phyloP scores from a whole-genome alignment of 2,113 vertebrate genomes.

The Uropsilus gracilis region DNA sequence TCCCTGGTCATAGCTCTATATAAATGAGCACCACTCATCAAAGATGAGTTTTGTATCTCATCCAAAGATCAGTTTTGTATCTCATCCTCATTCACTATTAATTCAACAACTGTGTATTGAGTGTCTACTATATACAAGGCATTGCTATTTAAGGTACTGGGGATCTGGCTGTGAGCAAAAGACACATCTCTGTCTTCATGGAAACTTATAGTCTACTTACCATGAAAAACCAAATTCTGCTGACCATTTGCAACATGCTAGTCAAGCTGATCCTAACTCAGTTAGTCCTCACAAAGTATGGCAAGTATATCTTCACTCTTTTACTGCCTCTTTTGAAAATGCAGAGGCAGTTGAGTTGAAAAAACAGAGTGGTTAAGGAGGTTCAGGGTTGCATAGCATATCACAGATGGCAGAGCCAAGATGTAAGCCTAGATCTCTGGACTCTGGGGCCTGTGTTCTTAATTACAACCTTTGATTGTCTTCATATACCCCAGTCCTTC shows the following conservation, averaged over 20 bases:
- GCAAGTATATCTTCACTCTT: neutral
- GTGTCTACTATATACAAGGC: too few relatives aligned
- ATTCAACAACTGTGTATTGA: neutral
- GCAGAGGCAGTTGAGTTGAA: neutral
- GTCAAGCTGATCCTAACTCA: neutral
- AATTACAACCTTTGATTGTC: neutral
- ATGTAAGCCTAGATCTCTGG: neutral
- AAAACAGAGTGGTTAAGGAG: neutral
- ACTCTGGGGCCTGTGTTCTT: neutral
- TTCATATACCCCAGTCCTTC: neutral
- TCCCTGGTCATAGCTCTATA: neutral
- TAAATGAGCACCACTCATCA: neutral
- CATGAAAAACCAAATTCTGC: neutral
- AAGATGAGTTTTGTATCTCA: too few relatives aligned
- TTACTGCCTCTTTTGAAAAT: neutral
- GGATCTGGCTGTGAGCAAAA: neutral
- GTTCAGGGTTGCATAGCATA: too few relatives aligned
- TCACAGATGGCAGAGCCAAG: neutral
- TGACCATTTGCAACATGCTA: neutral
- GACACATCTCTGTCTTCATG: neutral
- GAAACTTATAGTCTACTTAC: neutral
- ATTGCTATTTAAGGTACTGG: neutral
- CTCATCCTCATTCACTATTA: neutral
- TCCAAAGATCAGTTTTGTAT: neutral
- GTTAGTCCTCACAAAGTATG: neutral